Conservation (phyloP, 2,888 invertebrate species). For the Galerucella nymphaeae region DNA sequence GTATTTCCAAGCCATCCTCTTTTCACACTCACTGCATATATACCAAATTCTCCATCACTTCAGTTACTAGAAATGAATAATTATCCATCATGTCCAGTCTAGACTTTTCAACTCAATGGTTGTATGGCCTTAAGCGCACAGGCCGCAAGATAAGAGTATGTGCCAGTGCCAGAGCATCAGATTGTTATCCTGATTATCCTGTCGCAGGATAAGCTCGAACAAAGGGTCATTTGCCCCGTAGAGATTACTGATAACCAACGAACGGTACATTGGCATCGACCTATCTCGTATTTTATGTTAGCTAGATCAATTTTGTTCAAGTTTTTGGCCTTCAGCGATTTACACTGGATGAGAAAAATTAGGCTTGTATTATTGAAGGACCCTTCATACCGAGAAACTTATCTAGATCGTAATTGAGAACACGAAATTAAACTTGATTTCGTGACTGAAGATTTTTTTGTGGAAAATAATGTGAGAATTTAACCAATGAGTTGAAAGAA, state of each 20-base stretch:
- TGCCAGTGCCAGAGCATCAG: slow-evolving; percentile 31
- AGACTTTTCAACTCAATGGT: neutral
- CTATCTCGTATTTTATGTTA: slow-evolving; percentile 27
- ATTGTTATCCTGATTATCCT: slow-evolving; percentile 34
- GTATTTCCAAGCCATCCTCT: no score
- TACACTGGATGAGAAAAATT: slow-evolving; percentile 11
- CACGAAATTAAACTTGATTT: neutral
- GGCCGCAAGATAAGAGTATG: slow-evolving; percentile 27
- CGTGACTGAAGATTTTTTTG: neutral
- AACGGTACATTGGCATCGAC: slow-evolving; percentile 24
- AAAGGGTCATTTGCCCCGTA: slow-evolving; percentile 39
- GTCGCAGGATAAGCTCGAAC: slow-evolving; percentile 35
- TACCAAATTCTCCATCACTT: no score
- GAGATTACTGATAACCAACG: slow-evolving; percentile 36
- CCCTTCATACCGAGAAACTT: neutral
- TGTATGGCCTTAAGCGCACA: slow-evolving; percentile 23
- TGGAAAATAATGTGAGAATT: neutral
- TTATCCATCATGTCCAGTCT: neutral
- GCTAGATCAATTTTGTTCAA: slow-evolving; percentile 19
- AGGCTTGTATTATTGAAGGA: neutral
- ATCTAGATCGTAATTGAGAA: slow-evolving; percentile 1
- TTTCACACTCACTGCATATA: no score
- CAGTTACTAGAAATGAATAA: no score
- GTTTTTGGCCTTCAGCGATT: slow-evolving; percentile 28
- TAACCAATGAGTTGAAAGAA: neutral